A percentile compares a stretch with the other conserved stretches of the same genome.
These are phyloP conservation scores for Aspidapion aeneum DNA, from an alignment of 2,888 invertebrate species.

Conservation along the genomic window DNA sequence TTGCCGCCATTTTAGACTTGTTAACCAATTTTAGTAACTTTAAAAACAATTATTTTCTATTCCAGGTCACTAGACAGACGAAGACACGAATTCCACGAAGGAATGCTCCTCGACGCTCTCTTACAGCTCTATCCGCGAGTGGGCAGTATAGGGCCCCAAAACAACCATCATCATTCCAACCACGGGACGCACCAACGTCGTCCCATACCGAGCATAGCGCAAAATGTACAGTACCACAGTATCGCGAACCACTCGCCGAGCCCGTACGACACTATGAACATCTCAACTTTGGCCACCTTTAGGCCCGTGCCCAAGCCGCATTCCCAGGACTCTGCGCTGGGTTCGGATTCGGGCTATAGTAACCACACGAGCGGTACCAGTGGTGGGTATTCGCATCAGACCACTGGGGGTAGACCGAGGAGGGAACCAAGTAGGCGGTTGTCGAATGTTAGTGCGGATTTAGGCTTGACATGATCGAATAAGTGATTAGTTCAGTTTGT, in stretches of 20 bases:
- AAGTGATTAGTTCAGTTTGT: neutral
- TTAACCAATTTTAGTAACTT: no score
- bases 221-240: slow-evolving; percentile 46
- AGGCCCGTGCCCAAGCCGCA: slow-evolving; percentile 62
- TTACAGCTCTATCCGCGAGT: slow-evolving; percentile 69
- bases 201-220: slow-evolving; percentile 47
- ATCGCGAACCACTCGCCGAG: slow-evolving; percentile 40
- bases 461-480: slow-evolving; percentile 42
- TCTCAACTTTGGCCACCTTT: slow-evolving; percentile 59
- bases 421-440: slow-evolving; percentile 45
- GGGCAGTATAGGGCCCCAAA: slow-evolving; percentile 59
- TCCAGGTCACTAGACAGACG: slow-evolving; percentile 53
- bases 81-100: slow-evolving; percentile 75
- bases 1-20: no score
- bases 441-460: slow-evolving; percentile 48
- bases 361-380: slow-evolving; percentile 68
- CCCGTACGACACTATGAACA: slow-evolving; percentile 68
- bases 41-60: no score
- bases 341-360: slow-evolving; percentile 83
- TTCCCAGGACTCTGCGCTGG: slow-evolving; percentile 73
- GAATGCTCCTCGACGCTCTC: slow-evolving; percentile 71
- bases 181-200: slow-evolving; percentile 20
- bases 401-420: slow-evolving; percentile 44
- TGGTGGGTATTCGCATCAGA: slow-evolving; percentile 25
- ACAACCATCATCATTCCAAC: slow-evolving; percentile 11